A percentile compares a stretch with the other conserved stretches of the same genome.
Conservation (phyloP, 2,797 vertebrate genomes). For the Percopsis omiscomaycus region DNA sequence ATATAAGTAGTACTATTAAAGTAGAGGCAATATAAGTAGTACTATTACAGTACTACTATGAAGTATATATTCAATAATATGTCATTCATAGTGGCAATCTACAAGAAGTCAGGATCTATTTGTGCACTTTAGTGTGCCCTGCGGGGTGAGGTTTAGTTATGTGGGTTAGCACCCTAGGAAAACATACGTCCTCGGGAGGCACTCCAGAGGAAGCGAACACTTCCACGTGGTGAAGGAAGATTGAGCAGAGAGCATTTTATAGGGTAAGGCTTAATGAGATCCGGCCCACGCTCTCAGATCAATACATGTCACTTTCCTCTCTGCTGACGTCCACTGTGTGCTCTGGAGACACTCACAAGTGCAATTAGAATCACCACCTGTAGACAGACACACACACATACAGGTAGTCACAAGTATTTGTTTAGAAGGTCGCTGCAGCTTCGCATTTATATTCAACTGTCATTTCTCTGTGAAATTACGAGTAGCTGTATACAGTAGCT, state of each 20-base stretch:
- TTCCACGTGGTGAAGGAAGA: conserved; percentile 32
- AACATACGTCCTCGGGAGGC: conserved; percentile 22
- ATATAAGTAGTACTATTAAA: no score
- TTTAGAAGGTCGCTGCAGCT: conserved; percentile 16
- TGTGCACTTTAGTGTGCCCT: neutral
- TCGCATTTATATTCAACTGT: conserved; percentile 5
- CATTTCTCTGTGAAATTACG: conserved; percentile 18
- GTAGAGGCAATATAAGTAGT: no score
- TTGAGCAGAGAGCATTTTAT: conserved; percentile 39
- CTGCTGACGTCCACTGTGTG: conserved; percentile 51
- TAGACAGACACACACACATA: conserved; percentile 13
- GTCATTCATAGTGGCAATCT: no score
- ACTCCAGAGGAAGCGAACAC: conserved; percentile 26
- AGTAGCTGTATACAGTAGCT: conserved; percentile 1
- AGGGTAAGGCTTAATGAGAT: conserved; percentile 52
- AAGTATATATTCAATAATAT: no score
- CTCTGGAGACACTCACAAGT: conserved; percentile 51
- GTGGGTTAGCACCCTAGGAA: neutral
- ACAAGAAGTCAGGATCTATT: no score
- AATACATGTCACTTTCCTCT: conserved; percentile 44
- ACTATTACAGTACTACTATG: no score
- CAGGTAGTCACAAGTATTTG: neutral
- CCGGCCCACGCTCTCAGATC: conserved; percentile 8
- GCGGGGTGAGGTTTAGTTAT: conserved; percentile 7
- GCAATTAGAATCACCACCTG: conserved; percentile 61